Evolutionary conservation across 2,888 invertebrate genomes (phyloP), one percentile per base, ranked within the genome.

Genomic region (Pteria penguin): DNA sequence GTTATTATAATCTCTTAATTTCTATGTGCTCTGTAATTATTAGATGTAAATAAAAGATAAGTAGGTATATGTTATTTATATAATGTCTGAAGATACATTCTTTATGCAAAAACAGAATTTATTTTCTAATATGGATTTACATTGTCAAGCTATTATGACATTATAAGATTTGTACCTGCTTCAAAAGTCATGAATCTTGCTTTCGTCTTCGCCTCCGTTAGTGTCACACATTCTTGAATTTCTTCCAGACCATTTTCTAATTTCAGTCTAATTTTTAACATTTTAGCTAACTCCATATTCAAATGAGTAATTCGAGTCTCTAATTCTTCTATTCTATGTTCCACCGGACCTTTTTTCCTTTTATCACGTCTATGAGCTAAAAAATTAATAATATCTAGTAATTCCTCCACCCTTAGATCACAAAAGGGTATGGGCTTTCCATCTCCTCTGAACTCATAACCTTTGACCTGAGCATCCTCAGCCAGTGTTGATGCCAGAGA

Each of bases 261-360:
- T 54, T 84, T 87, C 57, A 87, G 65, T 63, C 88, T 88, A 72
- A 88, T 83, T 66, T 84, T 80, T 45, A 89, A 70, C 72, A 89
- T 76, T 75, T 88, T 90, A 1, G 89, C 89, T 31, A 91, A 70
- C 68, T 90, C 89, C 73, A 83, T 81, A 62, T 83, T 90, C 76
- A 90, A 74, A 75, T 88, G 83, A 22, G 91, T 91, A 27, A 91
- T 84, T 71, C 90, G 78, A n/a, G 89, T 89, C 72, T 92, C 91
- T 27, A 91, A 76, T 60, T 90, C 89, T 72, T 90, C 91, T 22
- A 91, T 75, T 27, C 90, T 73, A 11, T 82, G 80, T 58, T 88
- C 90, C 69, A 88, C 72, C 22, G 82, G 78, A 29, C 82, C 84
- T 65, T 82, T 82, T 33, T 68, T 72, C 45, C 61, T 61, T 4